Evolutionary conservation across 2,113 vertebrate genomes (phyloP).

Genomic region (Benitochromis conjunctus): DNA sequence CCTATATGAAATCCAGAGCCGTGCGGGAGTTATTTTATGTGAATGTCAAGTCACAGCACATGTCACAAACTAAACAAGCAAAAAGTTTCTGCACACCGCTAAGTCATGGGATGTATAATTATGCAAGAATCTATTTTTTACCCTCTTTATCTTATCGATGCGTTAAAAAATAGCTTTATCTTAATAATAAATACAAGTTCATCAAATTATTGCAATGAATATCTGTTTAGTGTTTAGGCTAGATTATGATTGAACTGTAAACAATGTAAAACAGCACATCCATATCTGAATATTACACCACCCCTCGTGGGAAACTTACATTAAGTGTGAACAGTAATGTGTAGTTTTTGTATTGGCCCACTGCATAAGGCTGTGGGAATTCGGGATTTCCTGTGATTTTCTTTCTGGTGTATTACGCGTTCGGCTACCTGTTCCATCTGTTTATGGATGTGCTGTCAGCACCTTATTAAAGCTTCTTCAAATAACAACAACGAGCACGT

Average conservation of each 20-base stretch:
- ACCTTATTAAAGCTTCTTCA: constrained; percentile 7
- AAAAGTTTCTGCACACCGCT: not conserved
- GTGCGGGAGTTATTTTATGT: not conserved
- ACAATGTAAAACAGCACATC: not conserved
- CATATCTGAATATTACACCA: not conserved
- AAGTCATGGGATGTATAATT: not conserved
- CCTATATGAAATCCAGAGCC: not conserved
- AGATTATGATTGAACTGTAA: not conserved
- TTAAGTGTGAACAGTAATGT: not conserved
- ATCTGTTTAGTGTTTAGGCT: not conserved
- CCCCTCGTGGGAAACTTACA: not conserved
- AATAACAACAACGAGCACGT: not conserved
- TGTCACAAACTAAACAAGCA: not conserved
- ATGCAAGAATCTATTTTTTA: not conserved
- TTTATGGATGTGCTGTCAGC: not conserved
- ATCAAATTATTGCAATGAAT: not conserved
- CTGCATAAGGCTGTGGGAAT: constrained; percentile 3
- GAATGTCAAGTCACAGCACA: not conserved
- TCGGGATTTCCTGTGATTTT: not conserved
- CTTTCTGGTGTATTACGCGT: not conserved
- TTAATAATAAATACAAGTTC: not conserved
- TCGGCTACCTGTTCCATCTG: constrained; percentile 29
- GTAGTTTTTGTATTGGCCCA: not conserved
- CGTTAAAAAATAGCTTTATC: not conserved
- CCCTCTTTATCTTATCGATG: not conserved